Evolutionary conservation across 2,113 vertebrate genomes (phyloP), one percentile per base, ranked within the genome.

Genomic region (Theropithecus gelada): DNA sequence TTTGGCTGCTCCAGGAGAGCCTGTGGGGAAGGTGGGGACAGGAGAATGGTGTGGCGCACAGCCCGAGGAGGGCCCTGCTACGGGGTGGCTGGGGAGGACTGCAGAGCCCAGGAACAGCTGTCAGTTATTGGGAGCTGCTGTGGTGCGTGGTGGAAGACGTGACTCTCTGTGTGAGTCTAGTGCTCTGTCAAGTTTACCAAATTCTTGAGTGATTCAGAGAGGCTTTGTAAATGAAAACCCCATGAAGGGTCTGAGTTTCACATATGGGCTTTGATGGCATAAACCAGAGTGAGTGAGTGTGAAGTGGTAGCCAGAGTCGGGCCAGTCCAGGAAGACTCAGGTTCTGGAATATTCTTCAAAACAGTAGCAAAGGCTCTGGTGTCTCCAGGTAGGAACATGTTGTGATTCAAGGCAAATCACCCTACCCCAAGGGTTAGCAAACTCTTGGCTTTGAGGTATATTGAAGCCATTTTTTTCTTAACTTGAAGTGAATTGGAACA

Each of bases 281-380:
- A 25, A 73, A 66, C 1, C 20, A 6, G 55, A 14, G 59, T 4
- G 11, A 11, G 35, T 32, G 3, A 2, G 5, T 5, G 4, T 17
- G 30, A 2, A 43, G n/a, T 0, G 5, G 52, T 59, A 2, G 38
- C 27, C 12, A 3, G 43, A 9, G 64, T 5, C 66, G 0, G 94
- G n/a, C 0, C 1, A 40, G 18, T n/a, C 38, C 14, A 0, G 1
- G 48, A 43, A 43, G 52, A 50, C 92, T 11, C 1, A 0, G 0
- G 59, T 50, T 25, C 27, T 4, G 17, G 70, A 18, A 20, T 38
- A 2, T 5, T 12, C 22, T 73, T 1, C 22, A 70, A 76, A 9
- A 35, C 25, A 12, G 20, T 16, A 45, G 16, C 7, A 55, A 45
- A 32, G 25, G 12, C 14, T 40, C 10, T 20, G 23, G 32, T 13